Percentiles rank a stretch among this genome's conserved stretches.
These are phyloP conservation scores for Terebella lapidaria DNA, from an alignment of 2,888 invertebrate genomes.

Conservation along the genomic window DNA sequence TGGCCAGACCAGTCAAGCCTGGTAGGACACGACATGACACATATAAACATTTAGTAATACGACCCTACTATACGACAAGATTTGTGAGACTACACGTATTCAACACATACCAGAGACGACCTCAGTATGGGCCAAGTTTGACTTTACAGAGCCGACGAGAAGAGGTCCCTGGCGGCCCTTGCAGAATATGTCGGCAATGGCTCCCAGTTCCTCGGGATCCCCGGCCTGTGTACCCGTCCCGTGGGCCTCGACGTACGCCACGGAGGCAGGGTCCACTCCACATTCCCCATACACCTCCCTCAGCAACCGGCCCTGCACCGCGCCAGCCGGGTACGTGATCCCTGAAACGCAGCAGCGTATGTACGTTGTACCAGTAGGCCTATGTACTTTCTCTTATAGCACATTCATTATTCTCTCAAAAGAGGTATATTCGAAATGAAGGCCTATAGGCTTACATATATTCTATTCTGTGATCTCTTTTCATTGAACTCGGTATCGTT, in stretches of 20 bases:
- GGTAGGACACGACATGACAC: background rate
- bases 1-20: conserved; percentile 31
- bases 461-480: too few relatives aligned
- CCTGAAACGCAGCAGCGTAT: too few relatives aligned
- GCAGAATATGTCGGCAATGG: conserved; percentile 70
- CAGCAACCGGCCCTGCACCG: conserved; percentile 64
- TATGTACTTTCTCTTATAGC: too few relatives aligned
- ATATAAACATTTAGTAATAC: background rate
- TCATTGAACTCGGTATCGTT: too few relatives aligned
- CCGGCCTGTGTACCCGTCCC: conserved; percentile 91
- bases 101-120: conserved; percentile 59
- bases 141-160: conserved; percentile 91
- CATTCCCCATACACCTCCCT: conserved; percentile 79
- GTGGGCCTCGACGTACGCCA: conserved; percentile 92
- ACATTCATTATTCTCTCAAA: too few relatives aligned
- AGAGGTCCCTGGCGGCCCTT: conserved; percentile 61
- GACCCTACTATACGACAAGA: background rate
- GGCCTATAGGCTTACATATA: too few relatives aligned
- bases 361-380: too few relatives aligned
- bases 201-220: conserved; percentile 95
- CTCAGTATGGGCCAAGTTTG: conserved; percentile 98
- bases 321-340: conserved; percentile 60
- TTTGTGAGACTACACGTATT: background rate
- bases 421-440: too few relatives aligned
- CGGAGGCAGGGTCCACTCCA: conserved; percentile 73